A percentile compares a stretch with the other conserved stretches of the same genome.
Conservation (phyloP, 2,797 vertebrate genomes). For the Megalops cyprinoides region DNA sequence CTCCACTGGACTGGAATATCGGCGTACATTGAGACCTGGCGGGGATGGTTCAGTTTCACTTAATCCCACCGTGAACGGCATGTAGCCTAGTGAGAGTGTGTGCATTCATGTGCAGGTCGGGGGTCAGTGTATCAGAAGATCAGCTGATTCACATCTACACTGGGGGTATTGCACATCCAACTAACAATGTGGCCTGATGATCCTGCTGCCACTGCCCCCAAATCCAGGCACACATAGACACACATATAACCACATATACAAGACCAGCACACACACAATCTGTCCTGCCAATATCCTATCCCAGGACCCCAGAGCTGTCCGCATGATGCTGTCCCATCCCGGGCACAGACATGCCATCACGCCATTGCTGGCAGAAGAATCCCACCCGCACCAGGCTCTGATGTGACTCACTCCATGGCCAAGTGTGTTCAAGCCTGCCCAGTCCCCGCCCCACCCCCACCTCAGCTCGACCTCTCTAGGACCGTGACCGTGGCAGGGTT, state of each 20-base stretch:
- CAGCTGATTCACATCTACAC: neutral
- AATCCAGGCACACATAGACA: too few relatives aligned
- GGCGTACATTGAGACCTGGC: neutral
- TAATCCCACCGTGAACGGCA: neutral
- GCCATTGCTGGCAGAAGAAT: neutral
- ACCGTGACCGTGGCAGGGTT: neutral
- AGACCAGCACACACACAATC: too few relatives aligned
- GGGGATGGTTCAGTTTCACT: neutral
- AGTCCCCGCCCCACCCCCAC: neutral
- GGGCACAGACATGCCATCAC: neutral
- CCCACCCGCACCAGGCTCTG: neutral
- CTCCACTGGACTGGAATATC: neutral
- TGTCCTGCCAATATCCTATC: too few relatives aligned
- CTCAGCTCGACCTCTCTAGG: neutral
- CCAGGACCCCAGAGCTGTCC: constrained; percentile 5
- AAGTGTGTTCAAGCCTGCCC: neutral
- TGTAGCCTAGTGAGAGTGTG: neutral
- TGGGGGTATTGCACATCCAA: neutral
- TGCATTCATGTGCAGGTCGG: neutral
- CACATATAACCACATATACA: too few relatives aligned
- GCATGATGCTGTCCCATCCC: neutral
- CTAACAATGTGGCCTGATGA: neutral
- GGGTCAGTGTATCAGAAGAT: neutral
- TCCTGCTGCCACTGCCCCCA: neutral
- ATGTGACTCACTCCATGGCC: neutral